These are phyloP conservation scores for Archivesica marissinica DNA, from an alignment of 1,140 invertebrate genomes.

Conservation along the genomic window DNA sequence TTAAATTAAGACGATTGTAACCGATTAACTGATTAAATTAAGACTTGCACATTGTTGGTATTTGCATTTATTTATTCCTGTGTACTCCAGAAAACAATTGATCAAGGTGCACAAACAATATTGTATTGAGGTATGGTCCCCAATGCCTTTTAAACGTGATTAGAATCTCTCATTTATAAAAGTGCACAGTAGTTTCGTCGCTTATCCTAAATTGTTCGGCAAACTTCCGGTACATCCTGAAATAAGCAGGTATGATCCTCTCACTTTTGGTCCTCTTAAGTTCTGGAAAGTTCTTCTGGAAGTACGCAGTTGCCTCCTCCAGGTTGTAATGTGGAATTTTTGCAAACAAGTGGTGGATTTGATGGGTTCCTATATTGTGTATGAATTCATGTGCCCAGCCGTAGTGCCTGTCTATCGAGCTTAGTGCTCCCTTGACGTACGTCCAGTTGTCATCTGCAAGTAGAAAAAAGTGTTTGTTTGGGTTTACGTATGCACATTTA, in stretches of 20 bases:
- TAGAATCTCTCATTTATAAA: constrained; percentile 69
- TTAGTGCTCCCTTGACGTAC: constrained; percentile 83
- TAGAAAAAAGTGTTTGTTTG: constrained; percentile 2
- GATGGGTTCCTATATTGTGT: constrained; percentile 84
- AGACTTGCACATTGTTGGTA: no score
- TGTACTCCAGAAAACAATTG: no score
- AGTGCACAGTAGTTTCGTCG: constrained; percentile 68
- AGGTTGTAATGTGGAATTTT: constrained; percentile 84
- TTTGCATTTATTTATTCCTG: no score
- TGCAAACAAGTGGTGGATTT: constrained; percentile 84
- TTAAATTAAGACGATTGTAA: no score
- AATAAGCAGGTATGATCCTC: constrained; percentile 72
- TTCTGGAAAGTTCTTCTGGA: constrained; percentile 75
- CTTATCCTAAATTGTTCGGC: constrained; percentile 67
- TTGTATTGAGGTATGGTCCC: no score
- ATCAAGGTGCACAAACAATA: no score
- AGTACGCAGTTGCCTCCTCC: constrained; percentile 81
- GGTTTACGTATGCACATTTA: no score
- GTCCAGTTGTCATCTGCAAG: constrained; percentile 80
- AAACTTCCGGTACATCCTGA: constrained; percentile 78
- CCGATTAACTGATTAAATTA: no score
- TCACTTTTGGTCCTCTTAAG: constrained; percentile 69
- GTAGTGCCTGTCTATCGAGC: constrained; percentile 84
- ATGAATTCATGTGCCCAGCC: constrained; percentile 83
- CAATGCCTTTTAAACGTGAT: no score